phyloP scores from a whole-genome alignment of 2,888 invertebrate species.

The Hemistola chrysoprasaria region DNA sequence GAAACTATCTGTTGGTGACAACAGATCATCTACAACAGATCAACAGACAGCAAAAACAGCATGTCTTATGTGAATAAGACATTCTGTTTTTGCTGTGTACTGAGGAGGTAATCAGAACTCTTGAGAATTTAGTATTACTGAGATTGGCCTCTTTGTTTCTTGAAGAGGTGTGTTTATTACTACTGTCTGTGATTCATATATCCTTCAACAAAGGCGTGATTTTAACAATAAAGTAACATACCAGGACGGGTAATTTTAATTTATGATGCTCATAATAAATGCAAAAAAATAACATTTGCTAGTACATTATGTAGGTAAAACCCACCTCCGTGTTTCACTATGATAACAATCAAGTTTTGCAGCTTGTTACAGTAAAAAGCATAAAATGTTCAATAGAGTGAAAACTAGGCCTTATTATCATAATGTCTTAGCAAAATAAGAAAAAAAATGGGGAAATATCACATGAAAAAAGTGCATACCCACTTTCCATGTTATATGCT shows the following conservation, averaged over 20 bases:
- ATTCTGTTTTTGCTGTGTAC: too few species aligned
- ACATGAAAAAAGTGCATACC: slow-evolving; percentile 26
- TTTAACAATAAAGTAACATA: not conserved
- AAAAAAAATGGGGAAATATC: slow-evolving; percentile 28
- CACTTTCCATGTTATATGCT: slow-evolving; percentile 39
- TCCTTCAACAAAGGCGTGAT: not conserved
- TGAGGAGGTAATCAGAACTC: too few species aligned
- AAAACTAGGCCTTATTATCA: slow-evolving; percentile 55
- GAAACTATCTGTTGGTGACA: too few species aligned
- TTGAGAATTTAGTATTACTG: too few species aligned
- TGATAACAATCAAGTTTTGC: slow-evolving; percentile 44
- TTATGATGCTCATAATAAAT: too few species aligned
- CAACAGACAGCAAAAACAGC: too few species aligned
- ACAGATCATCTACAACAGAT: too few species aligned
- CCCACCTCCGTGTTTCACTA: slow-evolving; percentile 6
- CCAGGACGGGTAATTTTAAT: too few species aligned
- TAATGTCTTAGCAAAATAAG: slow-evolving; percentile 26
- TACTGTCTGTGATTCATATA: not conserved
- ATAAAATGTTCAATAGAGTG: slow-evolving; percentile 51
- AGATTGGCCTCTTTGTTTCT: too few species aligned
- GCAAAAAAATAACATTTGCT: too few species aligned
- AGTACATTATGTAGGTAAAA: not conserved
- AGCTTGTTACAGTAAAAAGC: slow-evolving; percentile 46
- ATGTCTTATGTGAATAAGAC: too few species aligned
- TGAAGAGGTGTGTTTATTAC: too few species aligned